phyloP scores from a whole-genome alignment of 2,113 vertebrate species.

The Eulemur macaco region DNA sequence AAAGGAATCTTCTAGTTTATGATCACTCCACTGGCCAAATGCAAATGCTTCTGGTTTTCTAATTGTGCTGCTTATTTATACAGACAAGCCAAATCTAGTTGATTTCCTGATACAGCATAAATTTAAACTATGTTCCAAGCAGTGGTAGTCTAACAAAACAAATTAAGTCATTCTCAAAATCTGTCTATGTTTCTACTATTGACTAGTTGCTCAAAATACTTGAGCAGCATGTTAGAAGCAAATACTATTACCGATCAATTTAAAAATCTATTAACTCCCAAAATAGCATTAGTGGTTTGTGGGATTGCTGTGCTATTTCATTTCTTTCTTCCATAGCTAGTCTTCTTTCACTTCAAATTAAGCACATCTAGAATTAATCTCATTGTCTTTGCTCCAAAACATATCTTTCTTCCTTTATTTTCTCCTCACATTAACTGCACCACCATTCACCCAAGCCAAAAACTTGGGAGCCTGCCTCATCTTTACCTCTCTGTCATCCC shows the following conservation, averaged over 20 bases:
- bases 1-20: slow-evolving; percentile 39
- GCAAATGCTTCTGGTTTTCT: neutral
- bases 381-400: neutral
- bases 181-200: slow-evolving; percentile 40
- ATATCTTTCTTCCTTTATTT: neutral
- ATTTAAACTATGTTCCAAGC: slow-evolving; percentile 39
- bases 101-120: neutral
- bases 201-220: slow-evolving; percentile 3
- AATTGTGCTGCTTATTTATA: slow-evolving; percentile 23
- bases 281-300: slow-evolving; percentile 26
- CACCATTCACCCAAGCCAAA: neutral
- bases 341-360: neutral
- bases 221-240: neutral
- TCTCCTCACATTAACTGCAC: neutral
- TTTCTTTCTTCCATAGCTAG: neutral
- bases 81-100: slow-evolving; percentile 10
- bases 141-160: slow-evolving; percentile 32
- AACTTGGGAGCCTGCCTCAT: neutral
- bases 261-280: slow-evolving; percentile 28
- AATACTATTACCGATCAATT: slow-evolving; percentile 27
- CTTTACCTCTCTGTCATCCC: neutral
- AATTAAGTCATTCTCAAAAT: slow-evolving; percentile 51
- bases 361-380: slow-evolving; percentile 12
- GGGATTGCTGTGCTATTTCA: neutral
- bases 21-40: neutral